phyloP scores from a whole-genome alignment of 2,888 invertebrate genomes.

The Nymphalis c-album region DNA sequence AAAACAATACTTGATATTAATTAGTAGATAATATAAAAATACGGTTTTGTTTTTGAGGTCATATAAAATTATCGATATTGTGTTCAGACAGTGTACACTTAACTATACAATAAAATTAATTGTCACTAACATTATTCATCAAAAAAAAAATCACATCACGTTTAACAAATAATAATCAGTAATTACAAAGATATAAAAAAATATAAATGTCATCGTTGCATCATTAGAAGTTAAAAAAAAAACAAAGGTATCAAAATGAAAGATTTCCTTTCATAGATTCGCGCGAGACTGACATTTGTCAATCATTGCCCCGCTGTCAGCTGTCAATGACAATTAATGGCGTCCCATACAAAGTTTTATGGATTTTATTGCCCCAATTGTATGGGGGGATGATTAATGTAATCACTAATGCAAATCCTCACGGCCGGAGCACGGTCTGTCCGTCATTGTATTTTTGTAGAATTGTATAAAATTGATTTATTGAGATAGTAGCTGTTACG shows the following conservation, averaged over 20 bases:
- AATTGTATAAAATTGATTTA: conserved; percentile 77
- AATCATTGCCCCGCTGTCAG: conserved; percentile 74
- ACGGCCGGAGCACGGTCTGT: conserved; percentile 61
- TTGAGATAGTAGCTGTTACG: conserved; percentile 57
- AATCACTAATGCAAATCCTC: conserved; percentile 80
- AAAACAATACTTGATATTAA: too few relatives aligned
- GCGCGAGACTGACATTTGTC: conserved; percentile 75
- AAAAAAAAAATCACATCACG: conserved; percentile 21
- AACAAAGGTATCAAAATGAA: conserved; percentile 48
- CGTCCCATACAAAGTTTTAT: conserved; percentile 76
- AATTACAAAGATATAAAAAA: conserved; percentile 8
- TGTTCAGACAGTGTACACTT: too few relatives aligned
- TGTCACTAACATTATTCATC: neutral
- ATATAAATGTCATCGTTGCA: conserved; percentile 46
- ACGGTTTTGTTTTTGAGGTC: too few relatives aligned
- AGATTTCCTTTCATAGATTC: conserved; percentile 50
- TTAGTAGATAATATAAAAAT: too few relatives aligned
- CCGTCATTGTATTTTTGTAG: conserved; percentile 60
- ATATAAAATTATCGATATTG: too few relatives aligned
- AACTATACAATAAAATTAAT: too few relatives aligned
- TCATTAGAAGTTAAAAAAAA: conserved; percentile 50
- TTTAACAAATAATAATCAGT: conserved; percentile 23
- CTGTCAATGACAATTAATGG: conserved; percentile 81
- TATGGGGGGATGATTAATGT: conserved; percentile 77
- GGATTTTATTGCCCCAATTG: conserved; percentile 75